A percentile compares a stretch with the other conserved stretches of the same genome.
Conservation (phyloP, 2,113 vertebrate species). For the Lonchura striata region DNA sequence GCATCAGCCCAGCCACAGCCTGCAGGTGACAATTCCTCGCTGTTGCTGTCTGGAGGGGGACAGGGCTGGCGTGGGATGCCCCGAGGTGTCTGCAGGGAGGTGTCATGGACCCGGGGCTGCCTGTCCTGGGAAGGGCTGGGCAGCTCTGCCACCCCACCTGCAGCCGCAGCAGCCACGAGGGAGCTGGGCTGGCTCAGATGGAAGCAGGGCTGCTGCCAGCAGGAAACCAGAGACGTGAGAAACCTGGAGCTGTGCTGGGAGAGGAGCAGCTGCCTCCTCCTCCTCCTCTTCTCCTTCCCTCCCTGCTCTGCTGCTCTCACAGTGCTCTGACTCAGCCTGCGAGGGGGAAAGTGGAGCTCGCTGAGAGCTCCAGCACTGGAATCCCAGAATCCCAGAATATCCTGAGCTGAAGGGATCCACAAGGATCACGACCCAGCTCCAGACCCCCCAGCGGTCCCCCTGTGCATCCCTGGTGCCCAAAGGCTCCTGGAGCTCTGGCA, state of each 20-base stretch:
- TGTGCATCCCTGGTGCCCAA: not conserved
- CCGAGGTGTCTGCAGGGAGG: not conserved
- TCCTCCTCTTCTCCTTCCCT: not conserved
- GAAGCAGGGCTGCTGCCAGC: not conserved
- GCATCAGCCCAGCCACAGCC: not conserved
- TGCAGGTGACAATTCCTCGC: not conserved
- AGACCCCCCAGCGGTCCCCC: not conserved
- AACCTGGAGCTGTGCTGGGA: not conserved
- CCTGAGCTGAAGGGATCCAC: not conserved
- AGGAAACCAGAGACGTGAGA: not conserved
- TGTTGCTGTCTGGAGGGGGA: not conserved
- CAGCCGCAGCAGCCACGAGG: accelerated
- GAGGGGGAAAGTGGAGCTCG: not conserved
- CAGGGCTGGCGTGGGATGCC: not conserved
- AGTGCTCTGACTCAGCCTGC: not conserved
- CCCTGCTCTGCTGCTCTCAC: not conserved
- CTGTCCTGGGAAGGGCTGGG: not conserved
- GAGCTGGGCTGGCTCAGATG: not conserved
- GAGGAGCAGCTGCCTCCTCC: not conserved
- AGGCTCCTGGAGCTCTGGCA: not conserved
- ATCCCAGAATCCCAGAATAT: not conserved
- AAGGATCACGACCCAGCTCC: not conserved
- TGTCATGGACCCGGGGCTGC: not conserved
- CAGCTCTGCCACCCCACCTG: not conserved
- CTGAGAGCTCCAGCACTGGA: not conserved